phyloP scores from a whole-genome alignment of 2,888 invertebrate species.

The Lasioglossum figueresi region DNA sequence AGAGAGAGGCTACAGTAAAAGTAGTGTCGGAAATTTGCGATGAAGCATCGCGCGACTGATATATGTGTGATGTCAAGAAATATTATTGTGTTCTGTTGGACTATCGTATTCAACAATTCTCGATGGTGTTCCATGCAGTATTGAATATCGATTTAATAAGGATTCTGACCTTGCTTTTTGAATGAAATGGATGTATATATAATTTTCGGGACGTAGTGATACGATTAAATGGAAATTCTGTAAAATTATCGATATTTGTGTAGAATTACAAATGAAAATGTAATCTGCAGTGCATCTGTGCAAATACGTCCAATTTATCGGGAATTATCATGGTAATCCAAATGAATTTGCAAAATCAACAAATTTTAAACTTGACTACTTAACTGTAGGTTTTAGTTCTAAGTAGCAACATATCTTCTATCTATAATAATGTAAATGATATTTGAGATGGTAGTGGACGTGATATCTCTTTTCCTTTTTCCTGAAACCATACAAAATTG shows the following conservation, averaged over 20 bases:
- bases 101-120: not conserved
- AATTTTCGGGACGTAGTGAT: not conserved
- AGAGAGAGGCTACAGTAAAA: not conserved
- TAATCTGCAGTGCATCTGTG: not conserved
- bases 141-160: not conserved
- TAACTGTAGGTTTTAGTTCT: not conserved
- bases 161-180: not conserved
- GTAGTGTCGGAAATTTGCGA: not conserved
- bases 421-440: too few species aligned
- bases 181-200: not conserved
- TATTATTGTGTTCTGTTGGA: not conserved
- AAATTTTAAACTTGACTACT: not conserved
- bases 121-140: not conserved
- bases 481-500: not conserved
- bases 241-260: not conserved
- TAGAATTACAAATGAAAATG: not conserved
- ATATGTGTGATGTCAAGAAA: not conserved
- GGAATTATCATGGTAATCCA: not conserved
- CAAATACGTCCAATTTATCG: not conserved
- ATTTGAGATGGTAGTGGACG: not conserved
- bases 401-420: not conserved
- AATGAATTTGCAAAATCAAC: not conserved
- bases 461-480: not conserved
- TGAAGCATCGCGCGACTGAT: not conserved
- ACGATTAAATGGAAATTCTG: not conserved